These are phyloP conservation scores for Rhabdomys pumilio DNA, from an alignment of 2,797 vertebrate species.

Conservation along the genomic window DNA sequence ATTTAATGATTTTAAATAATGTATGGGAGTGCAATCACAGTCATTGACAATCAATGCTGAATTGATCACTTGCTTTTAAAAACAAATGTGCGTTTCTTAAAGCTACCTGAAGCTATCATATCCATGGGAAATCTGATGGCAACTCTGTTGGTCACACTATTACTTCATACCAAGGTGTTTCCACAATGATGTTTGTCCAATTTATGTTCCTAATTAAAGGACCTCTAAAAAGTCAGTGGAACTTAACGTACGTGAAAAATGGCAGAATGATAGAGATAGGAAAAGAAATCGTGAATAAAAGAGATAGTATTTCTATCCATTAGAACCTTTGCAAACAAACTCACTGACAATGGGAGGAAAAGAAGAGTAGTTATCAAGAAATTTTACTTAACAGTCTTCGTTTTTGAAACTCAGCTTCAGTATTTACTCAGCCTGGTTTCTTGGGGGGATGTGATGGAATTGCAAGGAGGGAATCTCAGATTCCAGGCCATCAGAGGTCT, in stretches of 20 bases:
- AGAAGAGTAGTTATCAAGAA: not conserved
- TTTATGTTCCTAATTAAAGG: not conserved
- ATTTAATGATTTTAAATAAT: slow-evolving; percentile 74
- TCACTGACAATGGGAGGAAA: not conserved
- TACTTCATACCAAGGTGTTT: slow-evolving; percentile 40
- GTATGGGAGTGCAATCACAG: slow-evolving; percentile 42
- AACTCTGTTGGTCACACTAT: not conserved
- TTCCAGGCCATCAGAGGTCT: slow-evolving; percentile 18
- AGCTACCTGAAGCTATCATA: not conserved
- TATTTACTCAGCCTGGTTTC: slow-evolving; percentile 57
- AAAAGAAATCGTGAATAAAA: slow-evolving; percentile 16
- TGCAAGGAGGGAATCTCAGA: slow-evolving; percentile 42
- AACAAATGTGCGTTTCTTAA: slow-evolving; percentile 2
- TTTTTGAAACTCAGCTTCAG: not conserved
- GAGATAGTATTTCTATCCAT: not conserved
- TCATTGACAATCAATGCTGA: slow-evolving; percentile 54
- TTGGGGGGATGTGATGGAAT: not conserved
- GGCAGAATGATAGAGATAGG: slow-evolving; percentile 37
- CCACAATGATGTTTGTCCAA: not conserved
- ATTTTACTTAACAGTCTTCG: slow-evolving; percentile 58
- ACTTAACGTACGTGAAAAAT: slow-evolving; percentile 26
- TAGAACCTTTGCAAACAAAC: slow-evolving; percentile 39
- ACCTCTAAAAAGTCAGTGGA: not conserved
- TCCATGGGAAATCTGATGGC: not conserved
- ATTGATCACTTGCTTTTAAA: not conserved